These are phyloP conservation scores for Mimumesa dahlbomi DNA, from an alignment of 2,888 invertebrate species.

Conservation along the genomic window DNA sequence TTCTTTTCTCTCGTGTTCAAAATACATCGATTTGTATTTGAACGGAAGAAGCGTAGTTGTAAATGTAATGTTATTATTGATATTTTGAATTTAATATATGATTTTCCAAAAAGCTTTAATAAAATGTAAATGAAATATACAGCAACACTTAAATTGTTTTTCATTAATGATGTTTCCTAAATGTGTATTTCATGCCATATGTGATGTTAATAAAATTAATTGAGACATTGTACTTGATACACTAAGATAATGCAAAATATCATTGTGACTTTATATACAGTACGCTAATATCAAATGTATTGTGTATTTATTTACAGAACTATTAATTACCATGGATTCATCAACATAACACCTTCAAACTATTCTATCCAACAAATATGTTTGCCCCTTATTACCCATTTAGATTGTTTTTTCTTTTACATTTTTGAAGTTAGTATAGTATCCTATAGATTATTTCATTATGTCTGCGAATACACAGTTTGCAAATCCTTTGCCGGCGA, in stretches of 20 bases:
- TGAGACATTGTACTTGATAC: not conserved
- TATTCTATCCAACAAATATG: slow-evolving; percentile 47
- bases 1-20: no score
- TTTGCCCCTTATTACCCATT: slow-evolving; percentile 40
- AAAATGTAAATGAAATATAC: not conserved
- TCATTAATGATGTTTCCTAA: not conserved
- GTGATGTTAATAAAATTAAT: not conserved
- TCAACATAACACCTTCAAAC: slow-evolving; percentile 13
- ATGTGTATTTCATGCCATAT: slow-evolving; percentile 10
- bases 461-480: slow-evolving; percentile 77
- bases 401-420: slow-evolving; percentile 38
- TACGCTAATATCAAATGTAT: slow-evolving; percentile 17
- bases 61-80: no score
- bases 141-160: slow-evolving; percentile 7
- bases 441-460: slow-evolving; percentile 29
- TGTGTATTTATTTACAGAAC: slow-evolving; percentile 57
- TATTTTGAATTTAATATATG: no score
- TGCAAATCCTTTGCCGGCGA: slow-evolving; percentile 73
- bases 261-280: not conserved
- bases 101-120: no score
- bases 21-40: not conserved
- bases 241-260: not conserved
- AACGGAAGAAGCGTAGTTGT: not conserved
- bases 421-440: slow-evolving; percentile 40
- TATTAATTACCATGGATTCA: slow-evolving; percentile 47